Evolutionary conservation across 2,888 invertebrate genomes (phyloP).

Genomic region (Rhamphomyia laevipes): DNA sequence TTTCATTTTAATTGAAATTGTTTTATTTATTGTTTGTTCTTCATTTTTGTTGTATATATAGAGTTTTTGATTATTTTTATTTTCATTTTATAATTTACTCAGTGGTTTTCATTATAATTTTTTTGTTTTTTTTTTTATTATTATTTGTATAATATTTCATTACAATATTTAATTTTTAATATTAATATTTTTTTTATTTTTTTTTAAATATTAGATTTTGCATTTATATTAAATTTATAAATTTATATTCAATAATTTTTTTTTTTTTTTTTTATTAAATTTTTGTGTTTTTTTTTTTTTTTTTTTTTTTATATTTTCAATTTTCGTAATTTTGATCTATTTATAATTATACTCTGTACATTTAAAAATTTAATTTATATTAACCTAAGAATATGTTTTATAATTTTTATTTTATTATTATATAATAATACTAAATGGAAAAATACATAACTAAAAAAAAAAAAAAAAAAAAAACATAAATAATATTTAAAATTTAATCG

Average conservation of each 20-base stretch:
- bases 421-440: too few species aligned
- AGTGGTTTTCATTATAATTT: too few species aligned
- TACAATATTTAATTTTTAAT: not conserved
- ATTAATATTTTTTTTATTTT: conserved; percentile 9
- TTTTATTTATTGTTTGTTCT: not conserved
- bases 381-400: too few species aligned
- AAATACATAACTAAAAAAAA: too few species aligned
- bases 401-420: too few species aligned
- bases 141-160: conserved; percentile 1
- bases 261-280: conserved; percentile 3
- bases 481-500: too few species aligned
- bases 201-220: conserved; percentile 4
- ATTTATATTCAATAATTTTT: conserved; percentile 9
- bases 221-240: conserved; percentile 2
- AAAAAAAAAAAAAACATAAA: too few species aligned
- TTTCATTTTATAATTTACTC: conserved; percentile 9
- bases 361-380: too few species aligned
- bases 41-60: not conserved
- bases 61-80: conserved; percentile 6
- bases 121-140: conserved; percentile 9
- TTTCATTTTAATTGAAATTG: not conserved
- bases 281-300: conserved; percentile 5
- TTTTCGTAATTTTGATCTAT: not conserved
- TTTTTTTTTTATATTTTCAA: too few species aligned
- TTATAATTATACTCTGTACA: not conserved